A percentile compares a stretch with the other conserved stretches of the same genome.
phyloP scores from a whole-genome alignment of 2,888 invertebrate genomes.

The Prenolepis imparis region DNA sequence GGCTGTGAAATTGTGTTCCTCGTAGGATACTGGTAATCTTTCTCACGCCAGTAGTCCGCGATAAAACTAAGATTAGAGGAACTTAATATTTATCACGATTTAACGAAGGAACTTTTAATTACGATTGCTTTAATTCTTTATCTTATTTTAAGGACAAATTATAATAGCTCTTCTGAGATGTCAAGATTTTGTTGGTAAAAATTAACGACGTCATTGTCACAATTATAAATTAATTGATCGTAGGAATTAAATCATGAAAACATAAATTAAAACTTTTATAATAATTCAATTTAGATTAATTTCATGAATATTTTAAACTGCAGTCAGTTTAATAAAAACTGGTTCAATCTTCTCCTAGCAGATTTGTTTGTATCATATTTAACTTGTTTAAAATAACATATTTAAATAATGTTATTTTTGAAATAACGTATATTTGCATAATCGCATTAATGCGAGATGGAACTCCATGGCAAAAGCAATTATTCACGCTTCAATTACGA shows the following conservation, averaged over 20 bases:
- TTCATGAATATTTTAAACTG: neutral
- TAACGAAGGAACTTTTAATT: constrained; percentile 23
- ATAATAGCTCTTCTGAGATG: neutral
- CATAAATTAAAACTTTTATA: neutral
- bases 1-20: constrained; percentile 71
- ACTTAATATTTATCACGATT: constrained; percentile 52
- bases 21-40: constrained; percentile 7
- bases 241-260: neutral
- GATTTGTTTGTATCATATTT: neutral
- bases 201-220: neutral
- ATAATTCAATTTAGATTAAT: neutral
- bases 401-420: no score
- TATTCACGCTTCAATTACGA: neutral
- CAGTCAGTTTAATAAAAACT: neutral
- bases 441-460: no score
- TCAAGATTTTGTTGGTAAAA: neutral
- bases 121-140: constrained; percentile 11
- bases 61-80: constrained; percentile 42
- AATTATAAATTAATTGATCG: neutral
- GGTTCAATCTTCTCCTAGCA: neutral
- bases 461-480: neutral
- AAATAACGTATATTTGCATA: neutral
- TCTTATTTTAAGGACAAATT: neutral
- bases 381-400: neutral
- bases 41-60: constrained; percentile 12